These are phyloP conservation scores for Sycobia sp. DNA, from an alignment of 1,140 invertebrate genomes.

Conservation along the genomic window DNA sequence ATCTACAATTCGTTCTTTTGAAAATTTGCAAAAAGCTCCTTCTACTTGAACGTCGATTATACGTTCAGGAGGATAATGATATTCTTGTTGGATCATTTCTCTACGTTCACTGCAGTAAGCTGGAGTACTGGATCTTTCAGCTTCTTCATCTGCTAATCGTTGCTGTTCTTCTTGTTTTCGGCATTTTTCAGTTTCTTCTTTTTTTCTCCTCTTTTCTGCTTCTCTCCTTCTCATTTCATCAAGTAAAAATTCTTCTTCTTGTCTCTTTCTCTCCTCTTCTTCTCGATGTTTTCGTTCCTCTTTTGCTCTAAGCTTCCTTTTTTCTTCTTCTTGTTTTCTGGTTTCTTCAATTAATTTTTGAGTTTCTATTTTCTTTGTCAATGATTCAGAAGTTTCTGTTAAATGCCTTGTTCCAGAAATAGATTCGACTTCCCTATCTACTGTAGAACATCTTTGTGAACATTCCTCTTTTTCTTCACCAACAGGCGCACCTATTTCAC, in stretches of 20 bases:
- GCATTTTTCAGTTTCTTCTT: conserved; percentile 40
- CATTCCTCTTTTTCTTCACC: conserved; percentile 11
- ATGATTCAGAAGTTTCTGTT: conserved; percentile 43
- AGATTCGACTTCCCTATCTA: conserved; percentile 44
- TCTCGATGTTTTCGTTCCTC: conserved; percentile 45
- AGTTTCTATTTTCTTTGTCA: conserved; percentile 52
- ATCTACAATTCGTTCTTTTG: conserved; percentile 37
- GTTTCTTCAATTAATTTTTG: conserved; percentile 52
- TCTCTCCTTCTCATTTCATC: conserved; percentile 40
- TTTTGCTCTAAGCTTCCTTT: conserved; percentile 43
- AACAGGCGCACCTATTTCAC: conserved; percentile 35
- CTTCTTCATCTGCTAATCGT: conserved; percentile 44
- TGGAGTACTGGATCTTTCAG: conserved; percentile 38
- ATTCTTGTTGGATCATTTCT: conserved; percentile 35
- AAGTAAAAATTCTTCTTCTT: conserved; percentile 44
- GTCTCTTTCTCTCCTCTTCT: conserved; percentile 42
- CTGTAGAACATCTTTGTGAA: conserved; percentile 30
- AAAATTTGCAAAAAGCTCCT: conserved; percentile 28
- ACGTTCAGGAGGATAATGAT: conserved; percentile 37
- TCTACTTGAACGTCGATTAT: conserved; percentile 42
- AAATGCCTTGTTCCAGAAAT: conserved; percentile 41
- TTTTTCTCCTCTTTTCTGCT: conserved; percentile 39
- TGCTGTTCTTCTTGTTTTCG: conserved; percentile 39
- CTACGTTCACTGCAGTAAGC: conserved; percentile 41
- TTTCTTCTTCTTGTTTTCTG: conserved; percentile 48